Percentiles rank a stretch among this genome's conserved stretches.
These are phyloP conservation scores for Saccopteryx bilineata DNA, from an alignment of 2,113 vertebrate species.

Conservation along the genomic window DNA sequence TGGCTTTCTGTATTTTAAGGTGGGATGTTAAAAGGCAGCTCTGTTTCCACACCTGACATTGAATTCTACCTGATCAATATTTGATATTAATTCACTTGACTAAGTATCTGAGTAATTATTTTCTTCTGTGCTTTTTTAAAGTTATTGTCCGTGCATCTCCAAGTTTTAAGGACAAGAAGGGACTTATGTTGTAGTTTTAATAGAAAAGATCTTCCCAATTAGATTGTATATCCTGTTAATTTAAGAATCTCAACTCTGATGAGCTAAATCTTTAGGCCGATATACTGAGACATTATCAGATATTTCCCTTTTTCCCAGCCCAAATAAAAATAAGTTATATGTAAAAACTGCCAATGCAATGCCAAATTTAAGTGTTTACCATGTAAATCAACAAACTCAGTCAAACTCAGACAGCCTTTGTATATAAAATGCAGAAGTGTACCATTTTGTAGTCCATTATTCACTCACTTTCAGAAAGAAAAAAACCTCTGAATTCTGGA, in stretches of 20 bases:
- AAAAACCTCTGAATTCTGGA: not conserved
- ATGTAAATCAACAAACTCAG: not conserved
- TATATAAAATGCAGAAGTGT: not conserved
- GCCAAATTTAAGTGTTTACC: not conserved
- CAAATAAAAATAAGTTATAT: slow-evolving; percentile 45
- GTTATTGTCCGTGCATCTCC: not conserved
- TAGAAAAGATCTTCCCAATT: not conserved
- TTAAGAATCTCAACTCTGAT: slow-evolving; percentile 11
- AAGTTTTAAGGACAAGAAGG: not conserved
- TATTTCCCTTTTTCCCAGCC: not conserved
- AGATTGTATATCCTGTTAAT: not conserved
- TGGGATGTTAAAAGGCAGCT: not conserved
- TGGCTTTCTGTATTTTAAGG: not conserved
- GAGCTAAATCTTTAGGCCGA: slow-evolving; percentile 20
- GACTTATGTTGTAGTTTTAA: not conserved
- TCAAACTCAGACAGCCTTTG: not conserved
- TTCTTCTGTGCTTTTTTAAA: not conserved
- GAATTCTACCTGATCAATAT: not conserved
- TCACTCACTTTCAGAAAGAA: slow-evolving; percentile 7
- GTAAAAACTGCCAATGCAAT: not conserved
- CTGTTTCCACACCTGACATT: not conserved
- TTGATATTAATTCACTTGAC: slow-evolving; percentile 1
- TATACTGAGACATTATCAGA: slow-evolving; percentile 34
- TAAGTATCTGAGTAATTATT: not conserved
- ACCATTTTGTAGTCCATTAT: not conserved